Evolutionary conservation across 2,113 vertebrate species (phyloP), one percentile per base, ranked within the genome.

Genomic region (Apodemus speciosus): DNA sequence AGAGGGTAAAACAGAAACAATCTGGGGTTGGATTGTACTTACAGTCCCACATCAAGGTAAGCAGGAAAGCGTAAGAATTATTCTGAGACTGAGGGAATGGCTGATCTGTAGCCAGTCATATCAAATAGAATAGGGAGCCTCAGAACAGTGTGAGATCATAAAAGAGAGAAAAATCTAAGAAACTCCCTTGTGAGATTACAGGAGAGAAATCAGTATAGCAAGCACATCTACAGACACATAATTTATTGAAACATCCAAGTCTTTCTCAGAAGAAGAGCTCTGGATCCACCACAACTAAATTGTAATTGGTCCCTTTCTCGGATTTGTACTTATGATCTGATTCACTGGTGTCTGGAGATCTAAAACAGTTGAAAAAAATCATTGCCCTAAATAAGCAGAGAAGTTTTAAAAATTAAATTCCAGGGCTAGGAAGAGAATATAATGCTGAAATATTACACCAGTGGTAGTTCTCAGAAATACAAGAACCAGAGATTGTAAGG

Each of bases 191-290:
- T 30, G n/a, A 94, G 51, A 14, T 38, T 80, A 15, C 23, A 58
- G 64, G 66, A 85, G 85, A 11, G 40, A 92, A 94, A 93, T 95
- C n/a, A 85, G 64, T 90, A 81, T 35, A 93, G 79, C 84, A 95
- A 40, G 46, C 90, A 93, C 66, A 95, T 68, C 66, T 53, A 56
- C 21, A 92, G 40, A 60, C 69, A 91, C 13, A 68, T 76, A 72
- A 86, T 86, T 96, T 91, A 89, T 88, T 95, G 76, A 96, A 95
- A 88, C 15, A 81, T 68, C 11, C 4, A 23, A 85, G 51, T 62
- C 40, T 69, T 96, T 94, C 71, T 85, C 77, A 83, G 49, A 91
- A 89, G 68, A 92, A 92, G 79, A 88, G 16, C 30, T 87, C 51
- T 89, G 35, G 56, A 46, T 21, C 51, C 75, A 40, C 53, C 64